Evolutionary conservation across 2,888 invertebrate species (phyloP).

Genomic region (Eristalis arbustorum): DNA sequence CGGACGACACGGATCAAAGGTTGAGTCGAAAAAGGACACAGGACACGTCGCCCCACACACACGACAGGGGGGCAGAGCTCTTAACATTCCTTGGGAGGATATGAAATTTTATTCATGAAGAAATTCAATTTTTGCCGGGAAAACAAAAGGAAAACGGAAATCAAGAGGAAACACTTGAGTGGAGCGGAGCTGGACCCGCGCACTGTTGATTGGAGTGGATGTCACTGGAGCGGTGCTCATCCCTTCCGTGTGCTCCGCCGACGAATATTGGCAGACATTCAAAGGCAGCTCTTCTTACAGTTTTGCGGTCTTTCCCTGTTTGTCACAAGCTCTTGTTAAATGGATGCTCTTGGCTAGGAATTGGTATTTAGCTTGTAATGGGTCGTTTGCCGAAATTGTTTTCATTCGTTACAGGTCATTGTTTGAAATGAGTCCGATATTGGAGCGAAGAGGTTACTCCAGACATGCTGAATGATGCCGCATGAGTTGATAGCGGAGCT

Average conservation of each 20-base stretch:
- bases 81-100: conserved; percentile 7
- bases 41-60: background rate
- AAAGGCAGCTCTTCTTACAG: background rate
- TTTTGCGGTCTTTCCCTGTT: background rate
- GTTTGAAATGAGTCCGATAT: background rate
- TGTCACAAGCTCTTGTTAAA: background rate
- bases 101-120: conserved; percentile 39
- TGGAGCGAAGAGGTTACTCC: too few species aligned
- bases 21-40: conserved; percentile 11
- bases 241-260: background rate
- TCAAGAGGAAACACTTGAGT: background rate
- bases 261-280: background rate
- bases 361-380: background rate
- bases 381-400: background rate
- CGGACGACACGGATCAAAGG: conserved; percentile 37
- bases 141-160: background rate
- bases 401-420: background rate
- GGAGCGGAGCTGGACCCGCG: conserved; percentile 12
- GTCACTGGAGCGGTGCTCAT: conserved; percentile 11
- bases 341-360: background rate
- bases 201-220: conserved; percentile 30
- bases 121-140: background rate
- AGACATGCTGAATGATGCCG: too few species aligned
- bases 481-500: too few species aligned
- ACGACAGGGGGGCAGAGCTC: background rate